A percentile compares a stretch with the other conserved stretches of the same genome.
phyloP scores from a whole-genome alignment of 2,113 vertebrate species.

The Tenebrosternarchus preto region DNA sequence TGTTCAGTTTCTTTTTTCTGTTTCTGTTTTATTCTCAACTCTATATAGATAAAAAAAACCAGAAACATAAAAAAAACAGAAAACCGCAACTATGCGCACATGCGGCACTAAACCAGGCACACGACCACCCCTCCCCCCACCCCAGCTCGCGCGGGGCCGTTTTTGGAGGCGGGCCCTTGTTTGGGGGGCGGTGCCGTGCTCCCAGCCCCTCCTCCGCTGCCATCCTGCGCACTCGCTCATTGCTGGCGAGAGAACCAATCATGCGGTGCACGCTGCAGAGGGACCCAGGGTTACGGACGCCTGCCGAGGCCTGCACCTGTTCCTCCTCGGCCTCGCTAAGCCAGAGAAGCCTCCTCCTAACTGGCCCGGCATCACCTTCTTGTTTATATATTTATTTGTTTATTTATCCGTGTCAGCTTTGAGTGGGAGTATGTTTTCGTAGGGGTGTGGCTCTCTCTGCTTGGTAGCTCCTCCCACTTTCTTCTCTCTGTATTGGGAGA shows the following conservation, averaged over 20 bases:
- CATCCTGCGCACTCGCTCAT: slow-evolving; percentile 33
- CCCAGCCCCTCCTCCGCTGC: slow-evolving; percentile 40
- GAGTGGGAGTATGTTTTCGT: neutral
- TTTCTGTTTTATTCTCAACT: too few relatives aligned
- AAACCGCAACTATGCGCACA: slow-evolving; percentile 43
- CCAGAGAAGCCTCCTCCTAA: slow-evolving; percentile 11
- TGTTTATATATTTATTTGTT: neutral
- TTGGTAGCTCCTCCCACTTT: neutral
- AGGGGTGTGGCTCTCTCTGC: neutral
- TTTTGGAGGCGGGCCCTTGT: slow-evolving; percentile 30
- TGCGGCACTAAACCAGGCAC: slow-evolving; percentile 26
- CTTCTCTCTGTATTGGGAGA: slow-evolving; percentile 12
- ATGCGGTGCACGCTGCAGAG: slow-evolving; percentile 32
- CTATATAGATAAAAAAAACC: too few relatives aligned
- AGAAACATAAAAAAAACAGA: too few relatives aligned
- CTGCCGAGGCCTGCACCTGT: slow-evolving; percentile 52
- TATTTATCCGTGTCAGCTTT: neutral
- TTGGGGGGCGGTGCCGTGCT: slow-evolving; percentile 33
- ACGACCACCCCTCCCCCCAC: too few relatives aligned
- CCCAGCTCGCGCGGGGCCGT: too few relatives aligned
- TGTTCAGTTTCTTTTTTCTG: slow-evolving; percentile 13
- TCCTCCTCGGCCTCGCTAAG: slow-evolving; percentile 45
- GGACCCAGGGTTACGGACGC: slow-evolving; percentile 52
- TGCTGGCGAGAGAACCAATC: slow-evolving; percentile 38
- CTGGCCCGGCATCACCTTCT: slow-evolving; percentile 13